Percentiles rank a stretch among this genome's conserved stretches.
These are phyloP conservation scores for Pluvianellus socialis DNA, from an alignment of 2,113 vertebrate genomes.

Conservation along the genomic window DNA sequence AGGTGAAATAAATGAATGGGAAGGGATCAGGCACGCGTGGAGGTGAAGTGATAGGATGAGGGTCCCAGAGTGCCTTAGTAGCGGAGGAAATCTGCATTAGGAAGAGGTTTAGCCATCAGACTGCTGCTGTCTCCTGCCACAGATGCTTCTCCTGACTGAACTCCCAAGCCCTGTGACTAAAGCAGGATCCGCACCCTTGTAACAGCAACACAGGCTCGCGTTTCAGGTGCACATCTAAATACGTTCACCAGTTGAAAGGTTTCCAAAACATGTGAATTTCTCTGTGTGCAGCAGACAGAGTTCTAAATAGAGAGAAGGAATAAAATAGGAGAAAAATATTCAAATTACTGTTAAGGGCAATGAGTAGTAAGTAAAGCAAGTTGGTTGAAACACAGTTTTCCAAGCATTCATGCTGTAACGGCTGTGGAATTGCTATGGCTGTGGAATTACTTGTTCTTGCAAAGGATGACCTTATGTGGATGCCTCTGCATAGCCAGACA, in stretches of 20 bases:
- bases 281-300: not conserved
- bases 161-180: not conserved
- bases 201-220: not conserved
- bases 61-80: not conserved
- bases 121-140: not conserved
- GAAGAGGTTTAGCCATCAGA: not conserved
- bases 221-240: not conserved
- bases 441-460: not conserved
- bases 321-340: not conserved
- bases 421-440: not conserved
- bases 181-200: not conserved
- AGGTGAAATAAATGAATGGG: not conserved
- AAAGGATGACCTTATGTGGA: constrained; percentile 32
- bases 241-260: not conserved
- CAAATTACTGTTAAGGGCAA: not conserved
- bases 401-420: not conserved
- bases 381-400: rapidly evolving
- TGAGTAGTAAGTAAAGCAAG: not conserved
- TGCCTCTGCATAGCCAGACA: not conserved
- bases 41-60: not conserved
- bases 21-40: rapidly evolving
- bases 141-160: not conserved
- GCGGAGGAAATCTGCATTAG: not conserved
- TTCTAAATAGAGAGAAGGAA: not conserved
- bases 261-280: not conserved